Conservation (phyloP, 2,888 invertebrate genomes). For the Cabera pusaria region DNA sequence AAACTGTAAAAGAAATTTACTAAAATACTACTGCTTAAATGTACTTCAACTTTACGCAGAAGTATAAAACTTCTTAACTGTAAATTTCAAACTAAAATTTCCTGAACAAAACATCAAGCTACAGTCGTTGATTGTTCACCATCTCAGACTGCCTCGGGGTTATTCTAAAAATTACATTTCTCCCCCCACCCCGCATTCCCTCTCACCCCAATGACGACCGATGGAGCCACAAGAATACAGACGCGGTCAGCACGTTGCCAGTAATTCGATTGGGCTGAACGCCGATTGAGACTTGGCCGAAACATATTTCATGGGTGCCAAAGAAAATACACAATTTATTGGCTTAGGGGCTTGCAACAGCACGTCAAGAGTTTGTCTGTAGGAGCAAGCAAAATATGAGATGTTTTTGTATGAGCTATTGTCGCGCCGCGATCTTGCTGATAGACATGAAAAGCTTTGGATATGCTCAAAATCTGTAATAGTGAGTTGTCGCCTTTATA, state of each 20-base stretch:
- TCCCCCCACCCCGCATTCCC: conserved; percentile 32
- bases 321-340: conserved; percentile 59
- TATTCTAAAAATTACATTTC: conserved; percentile 71
- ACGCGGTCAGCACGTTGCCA: conserved; percentile 69
- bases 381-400: too few species aligned
- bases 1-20: too few species aligned
- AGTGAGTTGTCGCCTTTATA: too few species aligned
- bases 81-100: too few species aligned
- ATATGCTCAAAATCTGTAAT: too few species aligned
- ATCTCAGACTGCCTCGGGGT: conserved; percentile 45
- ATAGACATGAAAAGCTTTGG: too few species aligned
- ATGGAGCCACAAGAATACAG: conserved; percentile 51
- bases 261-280: conserved; percentile 73
- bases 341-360: conserved; percentile 27
- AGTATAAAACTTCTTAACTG: too few species aligned
- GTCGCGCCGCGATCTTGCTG: too few species aligned
- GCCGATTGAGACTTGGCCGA: conserved; percentile 73
- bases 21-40: too few species aligned
- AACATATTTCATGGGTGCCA: conserved; percentile 70
- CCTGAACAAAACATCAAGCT: conserved; percentile 30
- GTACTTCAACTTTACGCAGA: too few species aligned
- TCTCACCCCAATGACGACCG: conserved; percentile 36
- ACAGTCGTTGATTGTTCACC: conserved; percentile 50
- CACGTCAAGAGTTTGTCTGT: conserved; percentile 31
- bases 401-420: too few species aligned